Evolutionary conservation across 2,797 vertebrate species (phyloP).

Genomic region (Coilia nasus): DNA sequence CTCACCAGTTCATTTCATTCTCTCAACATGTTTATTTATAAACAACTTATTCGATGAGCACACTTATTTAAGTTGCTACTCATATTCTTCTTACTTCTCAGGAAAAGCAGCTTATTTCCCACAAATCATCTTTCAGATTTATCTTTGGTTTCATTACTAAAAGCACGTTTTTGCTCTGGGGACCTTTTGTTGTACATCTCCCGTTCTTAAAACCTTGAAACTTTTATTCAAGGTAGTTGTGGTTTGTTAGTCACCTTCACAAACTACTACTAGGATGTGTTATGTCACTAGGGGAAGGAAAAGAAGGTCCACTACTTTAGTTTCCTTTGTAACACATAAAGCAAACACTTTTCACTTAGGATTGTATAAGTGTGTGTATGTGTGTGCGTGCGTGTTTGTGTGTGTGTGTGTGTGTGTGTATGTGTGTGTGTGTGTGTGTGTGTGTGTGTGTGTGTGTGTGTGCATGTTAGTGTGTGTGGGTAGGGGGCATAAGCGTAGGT

Average conservation of each 20-base stretch:
- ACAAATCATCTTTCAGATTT: not conserved
- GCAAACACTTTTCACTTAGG: not conserved
- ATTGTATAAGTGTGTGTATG: slow-evolving; percentile 22
- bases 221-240: not conserved
- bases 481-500: too few species aligned
- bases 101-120: not conserved
- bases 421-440: slow-evolving; percentile 32
- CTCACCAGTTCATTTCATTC: not conserved
- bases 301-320: not conserved
- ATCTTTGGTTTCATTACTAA: not conserved
- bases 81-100: not conserved
- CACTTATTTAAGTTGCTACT: not conserved
- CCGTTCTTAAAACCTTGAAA: not conserved
- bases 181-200: not conserved
- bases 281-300: not conserved
- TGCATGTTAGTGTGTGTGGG: too few species aligned
- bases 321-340: not conserved
- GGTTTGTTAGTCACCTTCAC: not conserved
- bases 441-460: slow-evolving; percentile 45
- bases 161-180: not conserved
- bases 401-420: slow-evolving; percentile 29
- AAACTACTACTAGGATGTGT: not conserved
- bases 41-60: not conserved
- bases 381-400: slow-evolving; percentile 28
- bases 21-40: not conserved